Conservation (phyloP, 2,888 invertebrate species). For the Drosophila barbarae region DNA sequence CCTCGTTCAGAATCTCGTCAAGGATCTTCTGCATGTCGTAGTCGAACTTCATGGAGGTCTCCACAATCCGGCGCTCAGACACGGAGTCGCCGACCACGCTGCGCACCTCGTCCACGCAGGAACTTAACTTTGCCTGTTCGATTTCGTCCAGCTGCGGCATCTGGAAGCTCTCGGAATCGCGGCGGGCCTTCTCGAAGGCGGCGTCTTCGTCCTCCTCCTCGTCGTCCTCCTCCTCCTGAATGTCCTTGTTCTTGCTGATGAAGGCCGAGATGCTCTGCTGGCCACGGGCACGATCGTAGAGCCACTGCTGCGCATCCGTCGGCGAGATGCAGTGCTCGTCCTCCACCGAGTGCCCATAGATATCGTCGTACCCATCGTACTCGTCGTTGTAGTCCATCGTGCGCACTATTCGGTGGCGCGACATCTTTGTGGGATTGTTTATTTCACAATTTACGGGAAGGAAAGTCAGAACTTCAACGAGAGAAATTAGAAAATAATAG, state of each 20-base stretch:
- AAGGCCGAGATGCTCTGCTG: constrained; percentile 88
- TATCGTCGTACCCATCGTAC: constrained; percentile 88
- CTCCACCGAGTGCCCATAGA: constrained; percentile 96
- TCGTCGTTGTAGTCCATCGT: constrained; percentile 93
- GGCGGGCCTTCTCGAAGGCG: constrained; percentile 79
- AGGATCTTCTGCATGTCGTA: constrained; percentile 88
- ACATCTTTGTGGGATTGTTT: constrained; percentile 82
- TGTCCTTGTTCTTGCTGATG: constrained; percentile 84
- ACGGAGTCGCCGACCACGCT: constrained; percentile 89
- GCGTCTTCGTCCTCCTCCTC: constrained; percentile 80
- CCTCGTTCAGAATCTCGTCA: constrained; percentile 84
- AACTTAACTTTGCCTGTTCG: constrained; percentile 87
- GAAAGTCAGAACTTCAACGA: constrained; percentile 41
- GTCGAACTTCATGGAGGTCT: constrained; percentile 85
- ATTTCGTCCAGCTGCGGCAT: constrained; percentile 82
- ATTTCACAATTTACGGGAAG: constrained; percentile 52
- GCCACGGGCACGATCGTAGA: constrained; percentile 89
- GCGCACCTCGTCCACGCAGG: constrained; percentile 90
- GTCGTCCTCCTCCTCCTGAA: constrained; percentile 85
- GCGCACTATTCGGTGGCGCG: constrained; percentile 91
- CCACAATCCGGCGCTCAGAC: constrained; percentile 86
- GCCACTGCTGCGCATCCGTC: constrained; percentile 90
- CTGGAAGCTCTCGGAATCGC: constrained; percentile 80
- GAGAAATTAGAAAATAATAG: constrained; percentile 35
- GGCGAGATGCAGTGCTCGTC: constrained; percentile 95